Base-by-base conservation (phyloP, 2,113 vertebrate species). In the Gallinago jamesoni region DNA sequence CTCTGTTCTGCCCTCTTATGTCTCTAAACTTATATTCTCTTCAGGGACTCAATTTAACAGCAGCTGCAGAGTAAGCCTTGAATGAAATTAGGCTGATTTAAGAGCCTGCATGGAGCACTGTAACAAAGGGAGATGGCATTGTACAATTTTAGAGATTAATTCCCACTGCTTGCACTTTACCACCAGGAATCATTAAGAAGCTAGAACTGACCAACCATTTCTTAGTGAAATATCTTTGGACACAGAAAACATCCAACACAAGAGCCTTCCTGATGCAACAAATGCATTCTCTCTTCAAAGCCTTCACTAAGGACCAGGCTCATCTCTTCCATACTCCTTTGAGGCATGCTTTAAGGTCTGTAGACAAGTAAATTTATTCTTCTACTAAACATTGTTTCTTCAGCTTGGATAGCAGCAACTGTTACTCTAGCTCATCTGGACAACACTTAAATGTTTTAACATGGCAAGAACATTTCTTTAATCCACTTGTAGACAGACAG, bases 21-120 rank as follows among this genome's bases (percentile, higher is more conserved):
- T 76, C 68, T 96, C 68, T 90, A 94, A 89, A 96, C 91, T 53
- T 90, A 9, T 22, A 69, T 86, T 90, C 64, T 89, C 89, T 91
- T 96, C 47, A 27, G 93, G 76, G 84, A 96, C 68, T 94, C 79
- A 33, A 73, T 93, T 95, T 94, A 87, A 56, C 57, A 94, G 84
- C 93, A 97, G 94, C 77, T 94, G 83, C 78, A 91, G 78, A 88
- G 41, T 70, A 86, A 89, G 82, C 33, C 62, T 82, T 53, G 90
- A 96, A 94, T 95, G 90, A 87, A 95, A 94, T 93, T 8, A 59
- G 37, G 76, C 74, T 93, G 91, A 94, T 90, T 96, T 92, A 79
- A 88, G 78, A 93, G 90, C 28, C 57, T 62, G 24, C 0, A 0
- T 48, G 52, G 60, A 90, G 21, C 68, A 27, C 81, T 68, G 84